Evolutionary conservation across 1,140 invertebrate species (phyloP), one percentile per base, ranked within the genome.

Genomic region (Drosophila sucinea): DNA sequence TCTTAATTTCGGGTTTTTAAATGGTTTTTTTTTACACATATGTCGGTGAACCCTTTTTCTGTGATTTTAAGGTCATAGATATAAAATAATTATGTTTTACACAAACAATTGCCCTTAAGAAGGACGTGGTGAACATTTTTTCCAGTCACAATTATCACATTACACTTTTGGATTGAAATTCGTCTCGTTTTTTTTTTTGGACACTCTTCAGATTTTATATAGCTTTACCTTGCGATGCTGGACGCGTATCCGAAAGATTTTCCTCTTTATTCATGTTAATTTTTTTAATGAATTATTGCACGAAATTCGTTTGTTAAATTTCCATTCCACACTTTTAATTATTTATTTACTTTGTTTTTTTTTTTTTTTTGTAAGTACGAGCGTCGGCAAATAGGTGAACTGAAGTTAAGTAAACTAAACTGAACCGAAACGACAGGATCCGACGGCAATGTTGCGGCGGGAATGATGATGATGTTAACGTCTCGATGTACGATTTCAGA

Each of bases 401-500:
- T n/a, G 32, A 66, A 58, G 33, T 58, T 5, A 35, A 11, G n/a
- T 7, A 23, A 41, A 29, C 23, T 33, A 40, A 41, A 47, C 54
- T 67, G 56, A 55, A 60, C 64, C 71, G 60, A 65, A 27, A 41
- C 64, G 35, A 63, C 29, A 62, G 67, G 63, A 60, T 69, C 71
- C 81, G 77, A 72, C 72, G 76, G 72, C 70, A 58, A 33, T n/a
- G n/a, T 23, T 30, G 44, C 68, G 57, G 65, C 66, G 54, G 70
- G 61, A 40, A 70, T 74, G 84, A 76, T 81, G 84, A 87, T 87
- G 84, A 90, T 89, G 84, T 89, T 89, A 84, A 84, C 90, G 82
- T 91, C 83, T 91, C 90, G 90, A 91, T 91, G 77, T 91, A 81
- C 90, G 82, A 90, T 91, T 90, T 77, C 80, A 91, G 90, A 91